Base-by-base conservation (phyloP, 2,888 invertebrate genomes). In the Chirona hameri region DNA sequence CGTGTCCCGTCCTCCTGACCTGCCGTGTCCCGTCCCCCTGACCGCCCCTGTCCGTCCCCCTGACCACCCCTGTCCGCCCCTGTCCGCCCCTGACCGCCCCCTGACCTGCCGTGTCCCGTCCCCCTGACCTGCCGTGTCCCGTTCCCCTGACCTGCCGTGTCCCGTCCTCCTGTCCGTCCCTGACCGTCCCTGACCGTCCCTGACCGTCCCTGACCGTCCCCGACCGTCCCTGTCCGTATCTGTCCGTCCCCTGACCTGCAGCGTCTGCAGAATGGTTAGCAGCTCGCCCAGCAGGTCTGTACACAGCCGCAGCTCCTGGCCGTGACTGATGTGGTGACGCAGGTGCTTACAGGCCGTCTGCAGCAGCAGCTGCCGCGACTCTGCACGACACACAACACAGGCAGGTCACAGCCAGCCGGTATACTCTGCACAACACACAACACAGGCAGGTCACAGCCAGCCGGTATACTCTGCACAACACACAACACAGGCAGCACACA, bases 261-360 rank as follows among this genome's bases (percentile, higher is more conserved):
- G 76, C 76, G 21, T 39, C 48, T 79, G 79, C 14, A 79, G 52
- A 15, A 91, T 91, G 79, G 90, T 91, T 29, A 97, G 91, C 55
- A 97, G 92, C 87, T 97, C 96, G 0, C 94, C 94, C 18, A 98
- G 89, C 86, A 97, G 95, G 84, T 95, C 95, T 0, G 96, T 94
- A 87, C 96, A 96, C 10, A 95, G 91, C 24, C 93, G 90, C 57
- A 97, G 88, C 87, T 97, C 96, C 86, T 95, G 95, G 31, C 95
- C 91, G 0, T 93, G 91, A 0, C 93, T 92, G 5, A 97, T 89
- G 87, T 97, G 96, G 39, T 93, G 92, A 55, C 95, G 92, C 69
- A 98, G 88, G 86, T 97, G 96, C 85, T 93, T 93, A 87, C 96
- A 95, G 55, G 95, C 93, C 2, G 95, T 93, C 0, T 93, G 92